Base-by-base conservation (phyloP, 1,140 invertebrate species). In the Nasonia giraulti region DNA sequence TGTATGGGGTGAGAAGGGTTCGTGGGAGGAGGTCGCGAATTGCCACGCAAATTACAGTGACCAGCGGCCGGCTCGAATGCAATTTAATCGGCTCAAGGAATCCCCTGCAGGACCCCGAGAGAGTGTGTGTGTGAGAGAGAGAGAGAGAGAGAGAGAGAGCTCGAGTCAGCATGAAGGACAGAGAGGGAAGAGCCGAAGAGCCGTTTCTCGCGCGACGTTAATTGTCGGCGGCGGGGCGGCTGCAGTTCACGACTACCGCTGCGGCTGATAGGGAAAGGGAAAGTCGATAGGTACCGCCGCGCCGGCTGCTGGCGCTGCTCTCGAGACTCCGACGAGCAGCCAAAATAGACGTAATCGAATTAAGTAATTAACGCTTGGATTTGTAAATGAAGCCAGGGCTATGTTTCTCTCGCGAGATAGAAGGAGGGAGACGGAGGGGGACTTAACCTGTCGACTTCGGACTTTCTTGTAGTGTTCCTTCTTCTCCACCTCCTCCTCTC, bases 21-120 rank as follows among this genome's bases (percentile, higher is more conserved):
- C 33, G 33, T 37, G 33, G 33, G 33, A 76, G 76, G 47, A 12
- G 76, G 31, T 14, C 88, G 85, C 83, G 85, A 88, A 87, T 88
- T 86, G 87, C 83, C 77, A 82, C 84, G 85, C 80, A 87, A 89
- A 89, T 89, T 89, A 88, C 87, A 88, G 87, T 82, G 86, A 87
- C 84, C 86, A 80, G 75, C 75, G n/a, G 68, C 11, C 68, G 69
- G 33, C 40, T 40, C 80, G 40, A 82, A 76, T 83, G 83, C 83
- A 82, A 87, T 85, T 87, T 80, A 80, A 87, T 87, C 80, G 86
- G 20, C 31, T 27, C 37, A 23, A 73, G 31, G 68, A 44, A 31
- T 31, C 81, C 7, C n/a, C n/a, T n/a, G n/a, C n/a, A n/a, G n/a
- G n/a, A n/a, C n/a, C n/a, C 55, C 17, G 1, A 1, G 27, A 1